Evolutionary conservation across 2,888 invertebrate genomes (phyloP), one percentile per base, ranked within the genome.

Genomic region (Onchidella celtica): DNA sequence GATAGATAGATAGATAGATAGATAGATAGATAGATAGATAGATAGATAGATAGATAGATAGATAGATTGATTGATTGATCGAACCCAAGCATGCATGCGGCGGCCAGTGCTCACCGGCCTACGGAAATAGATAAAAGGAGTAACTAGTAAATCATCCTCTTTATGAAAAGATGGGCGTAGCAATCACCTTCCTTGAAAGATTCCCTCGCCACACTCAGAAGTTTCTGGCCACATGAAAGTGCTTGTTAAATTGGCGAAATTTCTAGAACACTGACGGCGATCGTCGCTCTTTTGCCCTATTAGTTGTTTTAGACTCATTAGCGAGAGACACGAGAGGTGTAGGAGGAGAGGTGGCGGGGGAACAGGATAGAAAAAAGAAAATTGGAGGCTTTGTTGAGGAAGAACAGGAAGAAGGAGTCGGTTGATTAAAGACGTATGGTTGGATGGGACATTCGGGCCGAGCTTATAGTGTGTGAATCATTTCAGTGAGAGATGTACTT

Each of bases 1-100:
- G n/a, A n/a, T n/a, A n/a, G n/a, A n/a, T 72, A 72, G 24, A 72
- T 72, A 72, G 24, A 72, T 72, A 72, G 24, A 72, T 72, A 72
- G 24, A 72, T 72, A 72, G 24, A 72, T 72, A 72, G 24, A 72
- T 72, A 72, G 24, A 72, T 55, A 70, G 21, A 69, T 69, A 72
- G 24, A 55, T 72, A 72, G 55, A 72, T 72, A 72, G 24, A 72
- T 47, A 72, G 27, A 72, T 47, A 55, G 55, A 40, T 72, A 72
- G 24, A 72, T 47, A 72, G 24, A 69, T 36, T 57, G 59, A 27
- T 32, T 3, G 2, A 11, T 9, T 17, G 4, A 3, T 17, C 21
- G 3, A 38, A 6, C 17, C 27, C 9, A 17, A n/a, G n/a, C n/a
- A n/a, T n/a, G n/a, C n/a, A n/a, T n/a, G n/a, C n/a, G n/a, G n/a